These are phyloP conservation scores for Vanessa cardui DNA, from an alignment of 2,888 invertebrate genomes.

Conservation along the genomic window DNA sequence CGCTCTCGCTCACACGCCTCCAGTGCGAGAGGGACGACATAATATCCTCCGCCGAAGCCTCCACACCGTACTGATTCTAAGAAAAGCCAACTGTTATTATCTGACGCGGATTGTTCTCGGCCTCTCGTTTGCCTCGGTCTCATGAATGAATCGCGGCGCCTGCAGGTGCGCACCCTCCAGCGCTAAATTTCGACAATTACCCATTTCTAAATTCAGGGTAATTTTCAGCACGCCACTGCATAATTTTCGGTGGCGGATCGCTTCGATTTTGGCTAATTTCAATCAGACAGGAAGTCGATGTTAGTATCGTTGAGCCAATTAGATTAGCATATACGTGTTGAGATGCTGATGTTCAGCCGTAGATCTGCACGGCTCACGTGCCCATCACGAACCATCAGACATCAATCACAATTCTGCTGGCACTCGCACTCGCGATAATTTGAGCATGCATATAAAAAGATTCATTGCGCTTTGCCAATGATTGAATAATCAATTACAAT, in stretches of 20 bases:
- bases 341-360: constrained; percentile 49
- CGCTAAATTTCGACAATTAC: constrained; percentile 71
- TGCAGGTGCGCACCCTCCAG: constrained; percentile 76
- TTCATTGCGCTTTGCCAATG: constrained; percentile 68
- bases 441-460: constrained; percentile 64
- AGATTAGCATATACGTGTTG: constrained; percentile 54
- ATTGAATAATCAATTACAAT: constrained; percentile 68
- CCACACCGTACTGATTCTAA: constrained; percentile 71
- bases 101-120: constrained; percentile 75
- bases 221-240: constrained; percentile 75
- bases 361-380: constrained; percentile 46
- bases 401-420: constrained; percentile 73
- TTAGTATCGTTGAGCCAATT: constrained; percentile 63
- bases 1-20: constrained; percentile 64
- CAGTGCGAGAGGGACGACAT: constrained; percentile 62
- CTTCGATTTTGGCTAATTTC: constrained; percentile 64
- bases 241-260: constrained; percentile 73
- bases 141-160: constrained; percentile 76
- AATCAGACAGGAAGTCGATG: constrained; percentile 71
- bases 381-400: constrained; percentile 50
- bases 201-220: constrained; percentile 66
- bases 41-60: constrained; percentile 75
- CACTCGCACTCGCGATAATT: constrained; percentile 72
- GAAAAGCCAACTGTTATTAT: constrained; percentile 82
- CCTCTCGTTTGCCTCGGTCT: constrained; percentile 60